Conservation (phyloP, 2,888 invertebrate genomes). For the Brenthis daphne region DNA sequence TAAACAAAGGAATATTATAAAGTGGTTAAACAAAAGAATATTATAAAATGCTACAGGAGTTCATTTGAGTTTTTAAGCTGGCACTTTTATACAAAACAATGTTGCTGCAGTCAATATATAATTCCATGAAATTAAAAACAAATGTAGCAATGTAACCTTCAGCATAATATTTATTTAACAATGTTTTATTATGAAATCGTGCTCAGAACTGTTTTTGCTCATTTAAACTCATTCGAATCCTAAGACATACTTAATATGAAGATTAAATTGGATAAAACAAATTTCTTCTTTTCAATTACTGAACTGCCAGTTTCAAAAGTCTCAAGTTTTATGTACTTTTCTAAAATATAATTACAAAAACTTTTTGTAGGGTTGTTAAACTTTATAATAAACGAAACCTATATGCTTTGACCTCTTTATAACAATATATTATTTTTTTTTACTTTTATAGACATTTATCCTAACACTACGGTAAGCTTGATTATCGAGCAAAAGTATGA, state of each 20-base stretch:
- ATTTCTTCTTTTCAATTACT: no score
- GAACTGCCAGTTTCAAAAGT: no score
- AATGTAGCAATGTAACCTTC: constrained; percentile 13
- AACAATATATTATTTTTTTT: no score
- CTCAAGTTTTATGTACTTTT: no score
- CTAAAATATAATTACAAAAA: no score
- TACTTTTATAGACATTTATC: no score
- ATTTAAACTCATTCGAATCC: not conserved
- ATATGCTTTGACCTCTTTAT: no score
- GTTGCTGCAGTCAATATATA: constrained; percentile 25
- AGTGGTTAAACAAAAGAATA: constrained; percentile 13
- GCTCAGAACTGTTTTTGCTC: not conserved
- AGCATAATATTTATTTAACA: constrained; percentile 4
- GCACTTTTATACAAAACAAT: constrained; percentile 15
- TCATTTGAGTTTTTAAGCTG: constrained; percentile 15
- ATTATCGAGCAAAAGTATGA: constrained; percentile 57
- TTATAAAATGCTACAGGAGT: constrained; percentile 1
- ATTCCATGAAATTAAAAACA: constrained; percentile 17
- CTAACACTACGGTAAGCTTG: constrained; percentile 32
- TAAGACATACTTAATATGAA: no score
- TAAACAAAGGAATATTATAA: constrained; percentile 2
- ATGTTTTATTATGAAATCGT: not conserved
- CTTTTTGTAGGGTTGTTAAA: no score
- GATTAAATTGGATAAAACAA: no score
- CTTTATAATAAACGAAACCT: no score